Evolutionary conservation across 1,140 invertebrate genomes (phyloP).

Genomic region (Littorina saxatilis): DNA sequence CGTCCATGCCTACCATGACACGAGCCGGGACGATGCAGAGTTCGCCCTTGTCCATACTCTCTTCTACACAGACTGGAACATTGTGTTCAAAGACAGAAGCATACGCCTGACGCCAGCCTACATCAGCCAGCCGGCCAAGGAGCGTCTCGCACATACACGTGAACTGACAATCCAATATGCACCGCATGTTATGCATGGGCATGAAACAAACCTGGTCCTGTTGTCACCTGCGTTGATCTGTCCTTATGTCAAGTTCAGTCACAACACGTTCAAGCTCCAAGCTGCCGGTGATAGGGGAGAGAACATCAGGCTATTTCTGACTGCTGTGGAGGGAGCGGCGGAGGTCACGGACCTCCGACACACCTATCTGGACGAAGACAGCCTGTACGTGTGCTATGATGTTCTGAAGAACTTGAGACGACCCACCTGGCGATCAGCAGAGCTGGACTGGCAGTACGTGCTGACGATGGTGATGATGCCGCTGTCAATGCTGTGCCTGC

Average conservation of each 20-base stretch:
- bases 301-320: not conserved
- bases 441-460: slow-evolving; percentile 6
- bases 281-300: not conserved
- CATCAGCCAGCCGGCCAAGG: no score
- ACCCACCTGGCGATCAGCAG: no score
- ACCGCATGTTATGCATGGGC: not conserved
- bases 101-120: no score
- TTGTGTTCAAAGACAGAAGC: not conserved
- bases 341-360: not conserved
- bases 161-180: no score
- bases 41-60: not conserved
- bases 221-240: not conserved
- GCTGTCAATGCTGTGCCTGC: slow-evolving; percentile 13
- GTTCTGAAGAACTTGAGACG: not conserved
- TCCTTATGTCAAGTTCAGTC: not conserved
- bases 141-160: no score
- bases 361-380: not conserved
- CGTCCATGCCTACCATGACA: not conserved
- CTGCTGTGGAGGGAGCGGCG: not conserved
- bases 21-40: not conserved
- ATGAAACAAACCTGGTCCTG: not conserved
- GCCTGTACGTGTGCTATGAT: not conserved
- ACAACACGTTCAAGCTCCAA: not conserved
- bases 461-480: slow-evolving; percentile 1
- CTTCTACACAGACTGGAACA: not conserved